Evolutionary conservation across 2,888 invertebrate species (phyloP).

Genomic region (Phortica okadai): DNA sequence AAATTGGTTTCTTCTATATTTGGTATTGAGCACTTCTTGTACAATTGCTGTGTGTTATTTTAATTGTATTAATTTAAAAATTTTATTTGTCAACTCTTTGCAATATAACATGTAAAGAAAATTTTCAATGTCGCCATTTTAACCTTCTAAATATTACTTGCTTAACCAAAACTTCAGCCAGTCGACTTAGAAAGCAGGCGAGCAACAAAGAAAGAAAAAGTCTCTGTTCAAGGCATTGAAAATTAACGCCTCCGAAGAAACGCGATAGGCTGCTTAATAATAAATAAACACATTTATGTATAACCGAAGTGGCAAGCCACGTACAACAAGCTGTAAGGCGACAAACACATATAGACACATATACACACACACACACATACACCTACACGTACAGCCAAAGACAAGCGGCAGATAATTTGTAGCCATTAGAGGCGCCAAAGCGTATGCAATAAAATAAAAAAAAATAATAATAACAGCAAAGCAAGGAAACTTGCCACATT

Average conservation of each 20-base stretch:
- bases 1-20: too few species aligned
- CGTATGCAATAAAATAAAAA: conserved; percentile 43
- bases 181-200: background rate
- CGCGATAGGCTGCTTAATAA: conserved; percentile 64
- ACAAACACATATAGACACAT: conserved; percentile 27
- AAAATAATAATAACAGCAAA: background rate
- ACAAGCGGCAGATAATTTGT: conserved; percentile 33
- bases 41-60: too few species aligned
- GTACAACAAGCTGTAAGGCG: background rate
- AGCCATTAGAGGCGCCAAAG: conserved; percentile 42
- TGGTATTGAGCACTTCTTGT: too few species aligned
- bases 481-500: background rate
- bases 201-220: conserved; percentile 23
- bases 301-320: conserved; percentile 1
- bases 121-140: too few species aligned
- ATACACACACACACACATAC: conserved; percentile 38
- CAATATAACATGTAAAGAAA: too few species aligned
- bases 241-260: conserved; percentile 55
- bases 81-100: too few species aligned
- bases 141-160: too few species aligned
- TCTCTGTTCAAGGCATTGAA: conserved; percentile 51
- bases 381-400: background rate
- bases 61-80: too few species aligned
- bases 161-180: too few species aligned
- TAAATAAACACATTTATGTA: conserved; percentile 52